Percentiles rank a stretch among this genome's conserved stretches.
Conservation (phyloP, 2,797 vertebrate genomes). For the Erpetoichthys calabaricus region DNA sequence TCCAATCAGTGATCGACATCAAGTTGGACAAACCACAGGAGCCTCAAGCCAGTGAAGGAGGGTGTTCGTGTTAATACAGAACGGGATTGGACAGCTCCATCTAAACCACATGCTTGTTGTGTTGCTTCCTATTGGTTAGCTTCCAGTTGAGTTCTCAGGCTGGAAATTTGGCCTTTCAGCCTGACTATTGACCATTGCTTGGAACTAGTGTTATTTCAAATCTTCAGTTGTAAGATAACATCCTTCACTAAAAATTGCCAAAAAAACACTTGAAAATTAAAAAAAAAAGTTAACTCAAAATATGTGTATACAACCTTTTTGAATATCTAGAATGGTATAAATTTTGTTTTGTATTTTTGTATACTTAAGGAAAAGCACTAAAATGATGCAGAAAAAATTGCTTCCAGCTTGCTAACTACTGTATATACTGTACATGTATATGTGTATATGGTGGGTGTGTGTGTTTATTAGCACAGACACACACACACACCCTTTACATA, state of each 20-base stretch:
- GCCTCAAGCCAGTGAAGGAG: conserved; percentile 58
- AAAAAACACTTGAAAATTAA: conserved; percentile 40
- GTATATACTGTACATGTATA: conserved; percentile 15
- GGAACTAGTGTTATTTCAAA: conserved; percentile 37
- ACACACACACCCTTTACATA: conserved; percentile 16
- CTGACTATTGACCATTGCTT: conserved; percentile 39
- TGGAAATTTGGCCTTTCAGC: conserved; percentile 58
- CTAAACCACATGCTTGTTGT: conserved; percentile 64
- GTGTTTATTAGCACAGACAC: conserved; percentile 11
- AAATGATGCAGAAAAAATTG: conserved; percentile 33
- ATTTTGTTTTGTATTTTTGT: conserved; percentile 78
- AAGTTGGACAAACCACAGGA: conserved; percentile 75
- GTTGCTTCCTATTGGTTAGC: conserved; percentile 77
- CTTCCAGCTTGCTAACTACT: conserved; percentile 22
- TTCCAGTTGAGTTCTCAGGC: conserved; percentile 57
- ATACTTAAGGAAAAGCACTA: conserved; percentile 49
- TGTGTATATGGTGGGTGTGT: conserved; percentile 3
- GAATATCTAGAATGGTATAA: conserved; percentile 32
- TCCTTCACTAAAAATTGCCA: conserved; percentile 77
- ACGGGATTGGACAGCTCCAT: conserved; percentile 35
- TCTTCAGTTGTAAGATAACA: conserved; percentile 67
- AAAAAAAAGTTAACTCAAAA: conserved; percentile 40
- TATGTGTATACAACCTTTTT: conserved; percentile 50
- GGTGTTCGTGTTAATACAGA: conserved; percentile 76
- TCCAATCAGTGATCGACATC: conserved; percentile 67